These are phyloP conservation scores for Dendroctonus ponderosae DNA, from an alignment of 1,140 invertebrate species.

Conservation along the genomic window DNA sequence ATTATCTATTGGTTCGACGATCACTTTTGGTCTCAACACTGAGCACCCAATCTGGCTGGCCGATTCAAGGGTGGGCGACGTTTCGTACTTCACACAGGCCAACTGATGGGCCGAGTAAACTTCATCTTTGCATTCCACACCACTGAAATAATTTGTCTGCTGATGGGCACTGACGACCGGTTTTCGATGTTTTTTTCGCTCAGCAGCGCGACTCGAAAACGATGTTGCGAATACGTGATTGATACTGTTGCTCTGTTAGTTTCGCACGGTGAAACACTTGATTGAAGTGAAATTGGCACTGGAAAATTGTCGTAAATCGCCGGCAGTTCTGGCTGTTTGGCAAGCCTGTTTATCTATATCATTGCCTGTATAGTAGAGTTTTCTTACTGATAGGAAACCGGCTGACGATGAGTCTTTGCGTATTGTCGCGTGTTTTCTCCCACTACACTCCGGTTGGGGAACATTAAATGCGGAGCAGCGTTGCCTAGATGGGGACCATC, in stretches of 20 bases:
- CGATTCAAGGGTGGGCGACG: constrained; percentile 11
- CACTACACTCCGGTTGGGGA: constrained; percentile 21
- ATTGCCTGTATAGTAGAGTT: constrained; percentile 19
- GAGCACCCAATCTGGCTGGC: constrained; percentile 6
- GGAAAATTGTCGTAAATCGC: no score
- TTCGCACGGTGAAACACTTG: not conserved
- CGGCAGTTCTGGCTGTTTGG: no score
- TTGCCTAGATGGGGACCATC: constrained; percentile 10
- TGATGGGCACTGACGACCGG: constrained; percentile 16
- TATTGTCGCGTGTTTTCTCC: constrained; percentile 34
- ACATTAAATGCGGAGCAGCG: constrained; percentile 6
- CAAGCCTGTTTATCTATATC: no score
- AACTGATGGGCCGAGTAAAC: constrained; percentile 76
- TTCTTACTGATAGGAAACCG: constrained; percentile 26
- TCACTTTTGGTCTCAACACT: constrained; percentile 26
- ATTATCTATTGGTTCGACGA: constrained; percentile 19
- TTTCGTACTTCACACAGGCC: constrained; percentile 47
- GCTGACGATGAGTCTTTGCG: constrained; percentile 32
- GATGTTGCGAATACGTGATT: not conserved
- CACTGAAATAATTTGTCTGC: constrained; percentile 62
- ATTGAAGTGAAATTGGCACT: no score
- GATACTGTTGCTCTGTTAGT: not conserved
- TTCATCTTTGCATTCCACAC: constrained; percentile 81
- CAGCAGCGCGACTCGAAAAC: not conserved
- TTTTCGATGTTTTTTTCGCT: not conserved